These are phyloP conservation scores for Osmoderma eremita DNA, from an alignment of 2,888 invertebrate species.

Conservation along the genomic window DNA sequence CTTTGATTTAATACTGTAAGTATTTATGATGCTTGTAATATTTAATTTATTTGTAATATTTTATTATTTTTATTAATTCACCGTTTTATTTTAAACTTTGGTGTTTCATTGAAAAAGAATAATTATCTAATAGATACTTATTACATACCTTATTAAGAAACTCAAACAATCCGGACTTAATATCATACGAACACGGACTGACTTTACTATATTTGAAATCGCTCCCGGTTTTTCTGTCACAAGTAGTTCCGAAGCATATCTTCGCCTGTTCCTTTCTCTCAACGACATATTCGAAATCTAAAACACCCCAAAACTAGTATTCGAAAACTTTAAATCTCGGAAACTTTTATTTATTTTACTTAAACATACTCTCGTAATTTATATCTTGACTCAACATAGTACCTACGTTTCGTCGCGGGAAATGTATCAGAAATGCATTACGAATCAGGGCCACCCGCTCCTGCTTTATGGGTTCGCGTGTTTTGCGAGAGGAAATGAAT, in stretches of 20 bases:
- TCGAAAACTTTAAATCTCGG: not conserved
- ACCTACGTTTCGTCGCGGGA: not conserved
- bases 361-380: conserved; percentile 30
- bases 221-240: conserved; percentile 53
- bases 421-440: conserved; percentile 29
- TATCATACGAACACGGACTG: conserved; percentile 53
- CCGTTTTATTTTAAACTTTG: too few relatives aligned
- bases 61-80: not conserved
- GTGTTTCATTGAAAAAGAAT: not conserved
- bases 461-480: conserved; percentile 23
- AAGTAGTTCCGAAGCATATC: conserved; percentile 58
- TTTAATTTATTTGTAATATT: too few relatives aligned
- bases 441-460: conserved; percentile 4
- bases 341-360: not conserved
- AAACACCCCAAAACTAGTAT: conserved; percentile 2
- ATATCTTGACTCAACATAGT: conserved; percentile 27
- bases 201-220: conserved; percentile 48
- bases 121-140: not conserved
- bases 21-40: too few relatives aligned
- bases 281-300: conserved; percentile 60
- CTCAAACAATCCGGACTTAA: conserved; percentile 51
- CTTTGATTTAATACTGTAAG: too few relatives aligned
- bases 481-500: not conserved
- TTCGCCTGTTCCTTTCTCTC: conserved; percentile 53
- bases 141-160: conserved; percentile 53